Percentiles rank a stretch among this genome's conserved stretches.
Conservation (phyloP, 2,113 vertebrate species). For the Acanthochromis polyacanthus region DNA sequence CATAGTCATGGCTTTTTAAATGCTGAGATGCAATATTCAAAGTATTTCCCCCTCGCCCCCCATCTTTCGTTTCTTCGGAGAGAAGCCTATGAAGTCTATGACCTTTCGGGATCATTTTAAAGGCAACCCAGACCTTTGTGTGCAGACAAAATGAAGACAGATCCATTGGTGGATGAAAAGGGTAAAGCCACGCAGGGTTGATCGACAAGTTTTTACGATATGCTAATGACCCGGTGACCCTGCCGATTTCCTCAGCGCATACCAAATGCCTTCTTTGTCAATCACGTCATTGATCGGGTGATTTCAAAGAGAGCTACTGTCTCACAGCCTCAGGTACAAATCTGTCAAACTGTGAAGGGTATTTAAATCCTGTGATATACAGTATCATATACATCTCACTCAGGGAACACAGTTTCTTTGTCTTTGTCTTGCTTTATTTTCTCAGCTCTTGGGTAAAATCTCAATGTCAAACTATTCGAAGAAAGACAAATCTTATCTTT, state of each 20-base stretch:
- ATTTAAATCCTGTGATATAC: slow-evolving; percentile 50
- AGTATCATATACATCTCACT: slow-evolving; percentile 13
- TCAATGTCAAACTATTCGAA: slow-evolving; percentile 35
- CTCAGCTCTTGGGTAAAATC: slow-evolving; percentile 12
- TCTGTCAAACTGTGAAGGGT: slow-evolving; percentile 25
- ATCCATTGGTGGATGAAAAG: slow-evolving; percentile 83
- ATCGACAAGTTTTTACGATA: slow-evolving; percentile 80
- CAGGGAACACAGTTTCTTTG: slow-evolving; percentile 5
- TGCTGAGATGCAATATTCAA: slow-evolving; percentile 81
- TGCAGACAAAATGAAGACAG: slow-evolving; percentile 84
- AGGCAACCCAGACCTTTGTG: slow-evolving; percentile 84
- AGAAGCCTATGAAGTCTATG: slow-evolving; percentile 78
- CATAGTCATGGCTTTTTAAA: slow-evolving; percentile 79
- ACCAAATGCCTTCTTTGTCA: slow-evolving; percentile 74
- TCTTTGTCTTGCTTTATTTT: slow-evolving; percentile 10
- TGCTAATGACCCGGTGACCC: slow-evolving; percentile 75
- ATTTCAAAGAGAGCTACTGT: slow-evolving; percentile 60
- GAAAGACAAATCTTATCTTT: slow-evolving; percentile 24
- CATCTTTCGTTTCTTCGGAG: slow-evolving; percentile 66
- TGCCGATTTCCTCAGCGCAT: slow-evolving; percentile 69
- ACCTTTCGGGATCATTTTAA: slow-evolving; percentile 84
- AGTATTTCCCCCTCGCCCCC: slow-evolving; percentile 58
- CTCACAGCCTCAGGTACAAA: slow-evolving; percentile 48
- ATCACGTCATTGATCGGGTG: slow-evolving; percentile 73
- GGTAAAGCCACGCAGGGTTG: slow-evolving; percentile 78